Conservation (phyloP, 2,888 invertebrate species). For the Ichneumoninae sp. region DNA sequence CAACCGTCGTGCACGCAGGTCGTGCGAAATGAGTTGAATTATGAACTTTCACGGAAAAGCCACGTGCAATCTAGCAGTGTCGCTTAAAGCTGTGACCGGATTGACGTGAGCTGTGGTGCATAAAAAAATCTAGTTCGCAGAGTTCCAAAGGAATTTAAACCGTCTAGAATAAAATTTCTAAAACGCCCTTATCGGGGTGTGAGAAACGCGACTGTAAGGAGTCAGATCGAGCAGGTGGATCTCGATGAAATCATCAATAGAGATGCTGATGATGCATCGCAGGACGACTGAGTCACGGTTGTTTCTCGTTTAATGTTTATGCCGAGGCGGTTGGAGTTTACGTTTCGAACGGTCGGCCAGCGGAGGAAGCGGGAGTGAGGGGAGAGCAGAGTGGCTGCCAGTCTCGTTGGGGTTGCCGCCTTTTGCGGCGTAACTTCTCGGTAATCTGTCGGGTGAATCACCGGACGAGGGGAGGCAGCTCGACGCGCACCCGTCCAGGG, state of each 20-base stretch:
- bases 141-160: not conserved
- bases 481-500: slow-evolving; percentile 39
- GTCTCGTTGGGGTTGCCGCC: slow-evolving; percentile 66
- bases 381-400: slow-evolving; percentile 5
- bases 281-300: slow-evolving; percentile 51
- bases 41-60: not conserved
- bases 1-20: not conserved
- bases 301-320: slow-evolving; percentile 54
- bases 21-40: not conserved
- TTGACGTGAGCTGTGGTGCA: too few species aligned
- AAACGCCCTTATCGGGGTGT: not conserved
- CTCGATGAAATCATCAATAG: slow-evolving; percentile 61
- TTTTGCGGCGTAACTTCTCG: slow-evolving; percentile 68
- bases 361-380: not conserved
- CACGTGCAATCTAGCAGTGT: not conserved
- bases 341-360: slow-evolving; percentile 3
- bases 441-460: slow-evolving; percentile 69
- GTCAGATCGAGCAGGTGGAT: slow-evolving; percentile 42
- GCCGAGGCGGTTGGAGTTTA: slow-evolving; percentile 31
- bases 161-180: not conserved
- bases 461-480: slow-evolving; percentile 63
- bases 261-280: slow-evolving; percentile 36
- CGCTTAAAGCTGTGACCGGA: too few species aligned
- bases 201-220: not conserved
- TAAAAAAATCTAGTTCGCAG: not conserved